Percentiles rank a stretch among this genome's conserved stretches.
phyloP scores from a whole-genome alignment of 1,140 invertebrate genomes.

The Wasmannia auropunctata region DNA sequence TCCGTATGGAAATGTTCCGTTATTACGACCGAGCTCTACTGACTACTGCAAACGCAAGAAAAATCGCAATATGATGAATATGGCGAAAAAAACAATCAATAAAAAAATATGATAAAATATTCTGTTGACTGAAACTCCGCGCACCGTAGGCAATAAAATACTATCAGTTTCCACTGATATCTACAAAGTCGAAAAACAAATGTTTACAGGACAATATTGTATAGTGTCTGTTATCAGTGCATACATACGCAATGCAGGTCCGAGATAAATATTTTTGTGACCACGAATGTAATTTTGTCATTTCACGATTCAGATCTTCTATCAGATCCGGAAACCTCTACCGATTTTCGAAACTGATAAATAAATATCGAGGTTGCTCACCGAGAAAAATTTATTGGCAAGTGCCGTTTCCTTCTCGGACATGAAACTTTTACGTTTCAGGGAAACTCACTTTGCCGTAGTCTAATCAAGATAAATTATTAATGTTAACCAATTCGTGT shows the following conservation, averaged over 20 bases:
- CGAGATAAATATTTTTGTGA: constrained; percentile 56
- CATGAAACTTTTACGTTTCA: background rate
- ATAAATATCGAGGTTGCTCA: background rate
- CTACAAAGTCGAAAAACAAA: constrained; percentile 47
- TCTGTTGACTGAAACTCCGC: background rate
- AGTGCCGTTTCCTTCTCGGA: background rate
- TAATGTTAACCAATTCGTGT: constrained; percentile 4
- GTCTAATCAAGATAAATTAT: constrained; percentile 9
- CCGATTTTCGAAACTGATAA: constrained; percentile 27
- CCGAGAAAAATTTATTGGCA: background rate
- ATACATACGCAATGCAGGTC: background rate
- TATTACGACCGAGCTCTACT: background rate
- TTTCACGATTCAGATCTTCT: constrained; percentile 29
- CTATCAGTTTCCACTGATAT: constrained; percentile 8
- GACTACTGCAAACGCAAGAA: background rate
- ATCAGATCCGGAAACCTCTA: background rate
- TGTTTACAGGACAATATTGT: constrained; percentile 42
- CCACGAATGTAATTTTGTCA: constrained; percentile 12
- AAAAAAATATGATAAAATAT: constrained; percentile 30
- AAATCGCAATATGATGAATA: background rate
- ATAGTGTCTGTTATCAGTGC: background rate
- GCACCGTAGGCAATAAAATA: constrained; percentile 14
- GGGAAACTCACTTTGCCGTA: background rate
- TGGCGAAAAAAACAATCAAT: background rate
- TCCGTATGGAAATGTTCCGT: background rate